Evolutionary conservation across 2,888 invertebrate species (phyloP).

Genomic region (Diadegma fenestrale): DNA sequence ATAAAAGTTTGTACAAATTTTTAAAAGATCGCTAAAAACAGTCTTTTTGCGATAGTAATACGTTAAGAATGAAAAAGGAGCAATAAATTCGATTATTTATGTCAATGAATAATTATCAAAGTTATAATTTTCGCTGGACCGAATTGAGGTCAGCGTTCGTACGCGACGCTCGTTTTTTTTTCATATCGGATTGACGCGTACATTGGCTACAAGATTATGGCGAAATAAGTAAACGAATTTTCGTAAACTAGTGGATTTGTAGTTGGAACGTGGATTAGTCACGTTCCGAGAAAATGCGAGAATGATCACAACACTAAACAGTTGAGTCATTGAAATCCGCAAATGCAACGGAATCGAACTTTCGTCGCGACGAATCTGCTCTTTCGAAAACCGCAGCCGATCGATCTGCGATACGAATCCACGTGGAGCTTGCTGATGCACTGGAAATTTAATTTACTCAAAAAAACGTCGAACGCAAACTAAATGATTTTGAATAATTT

Average conservation of each 20-base stretch:
- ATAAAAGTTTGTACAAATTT: too few relatives aligned
- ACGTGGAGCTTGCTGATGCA: background rate
- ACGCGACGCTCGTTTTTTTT: background rate
- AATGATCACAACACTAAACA: background rate
- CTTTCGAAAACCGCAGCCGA: background rate
- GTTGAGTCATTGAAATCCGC: background rate
- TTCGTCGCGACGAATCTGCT: too few relatives aligned
- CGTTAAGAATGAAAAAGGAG: background rate
- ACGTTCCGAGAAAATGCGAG: background rate
- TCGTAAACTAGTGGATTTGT: background rate
- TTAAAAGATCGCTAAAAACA: too few relatives aligned
- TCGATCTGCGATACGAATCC: background rate
- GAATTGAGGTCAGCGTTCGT: conserved; percentile 4
- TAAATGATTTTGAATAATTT: too few relatives aligned
- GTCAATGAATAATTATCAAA: background rate
- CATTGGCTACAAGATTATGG: background rate
- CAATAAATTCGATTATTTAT: background rate
- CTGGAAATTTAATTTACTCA: too few relatives aligned
- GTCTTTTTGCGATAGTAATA: too few relatives aligned
- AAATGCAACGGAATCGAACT: too few relatives aligned
- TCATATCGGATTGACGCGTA: background rate
- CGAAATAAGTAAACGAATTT: conserved; percentile 2
- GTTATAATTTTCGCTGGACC: background rate
- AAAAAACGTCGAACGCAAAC: too few relatives aligned
- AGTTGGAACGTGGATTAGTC: background rate